Percentiles rank a stretch among this genome's conserved stretches.
phyloP scores from a whole-genome alignment of 2,888 invertebrate genomes.

The Zaprionus lineosus region DNA sequence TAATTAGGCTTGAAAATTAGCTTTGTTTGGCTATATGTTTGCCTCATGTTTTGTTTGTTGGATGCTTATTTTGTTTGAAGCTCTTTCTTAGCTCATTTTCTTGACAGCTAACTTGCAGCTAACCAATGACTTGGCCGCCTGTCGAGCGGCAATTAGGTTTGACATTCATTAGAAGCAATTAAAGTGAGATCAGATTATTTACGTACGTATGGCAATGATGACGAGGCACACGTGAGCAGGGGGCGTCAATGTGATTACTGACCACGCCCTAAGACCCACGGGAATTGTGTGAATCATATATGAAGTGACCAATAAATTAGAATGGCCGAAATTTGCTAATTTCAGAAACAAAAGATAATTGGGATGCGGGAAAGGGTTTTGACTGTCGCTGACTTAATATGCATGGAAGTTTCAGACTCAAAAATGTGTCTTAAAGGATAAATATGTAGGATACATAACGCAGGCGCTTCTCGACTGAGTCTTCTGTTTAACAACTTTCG shows the following conservation, averaged over 20 bases:
- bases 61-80: constrained; percentile 32
- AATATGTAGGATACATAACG: too few species aligned
- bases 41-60: constrained; percentile 7
- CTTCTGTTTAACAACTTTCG: background rate
- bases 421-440: too few species aligned
- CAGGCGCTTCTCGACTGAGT: background rate
- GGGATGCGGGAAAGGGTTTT: too few species aligned
- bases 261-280: constrained; percentile 41
- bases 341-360: too few species aligned
- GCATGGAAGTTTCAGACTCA: constrained; percentile 1
- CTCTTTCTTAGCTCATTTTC: constrained; percentile 18
- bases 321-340: constrained; percentile 49
- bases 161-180: constrained; percentile 74
- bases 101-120: constrained; percentile 30
- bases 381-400: too few species aligned
- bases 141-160: constrained; percentile 70
- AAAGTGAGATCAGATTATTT: constrained; percentile 74
- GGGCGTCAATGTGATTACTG: constrained; percentile 31
- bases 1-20: constrained; percentile 47
- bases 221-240: constrained; percentile 58
- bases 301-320: constrained; percentile 54
- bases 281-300: constrained; percentile 42
- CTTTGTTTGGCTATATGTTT: constrained; percentile 37
- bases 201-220: constrained; percentile 48
- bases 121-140: constrained; percentile 33